These are phyloP conservation scores for Chelonia mydas DNA, from an alignment of 2,797 vertebrate genomes.

Conservation along the genomic window DNA sequence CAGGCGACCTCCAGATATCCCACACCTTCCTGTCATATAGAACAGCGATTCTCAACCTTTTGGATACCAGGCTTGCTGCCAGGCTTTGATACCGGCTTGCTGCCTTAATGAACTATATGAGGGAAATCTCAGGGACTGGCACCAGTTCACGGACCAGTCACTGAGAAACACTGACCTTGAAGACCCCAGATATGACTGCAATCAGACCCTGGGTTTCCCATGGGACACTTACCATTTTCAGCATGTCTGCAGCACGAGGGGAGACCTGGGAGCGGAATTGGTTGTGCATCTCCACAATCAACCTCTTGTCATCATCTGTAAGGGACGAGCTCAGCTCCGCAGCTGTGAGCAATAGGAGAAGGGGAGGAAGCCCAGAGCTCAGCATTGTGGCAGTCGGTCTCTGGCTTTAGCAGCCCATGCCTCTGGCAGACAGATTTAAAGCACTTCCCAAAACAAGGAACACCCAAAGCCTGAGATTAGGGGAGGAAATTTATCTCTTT, in stretches of 20 bases:
- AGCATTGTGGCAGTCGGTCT: constrained; percentile 75
- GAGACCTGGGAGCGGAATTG: constrained; percentile 72
- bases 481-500: constrained; percentile 72
- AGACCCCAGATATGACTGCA: background rate
- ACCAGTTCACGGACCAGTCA: too few relatives aligned
- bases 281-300: constrained; percentile 77
- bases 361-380: constrained; percentile 56
- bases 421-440: constrained; percentile 81
- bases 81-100: too few relatives aligned
- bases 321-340: constrained; percentile 66
- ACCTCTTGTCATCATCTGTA: constrained; percentile 65
- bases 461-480: constrained; percentile 77
- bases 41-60: too few relatives aligned
- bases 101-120: too few relatives aligned
- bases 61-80: too few relatives aligned
- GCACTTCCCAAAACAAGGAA: constrained; percentile 79
- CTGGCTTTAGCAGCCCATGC: constrained; percentile 71
- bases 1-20: background rate
- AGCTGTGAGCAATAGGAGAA: constrained; percentile 59
- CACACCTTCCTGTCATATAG: background rate
- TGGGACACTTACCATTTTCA: constrained; percentile 78
- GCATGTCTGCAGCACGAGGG: constrained; percentile 76
- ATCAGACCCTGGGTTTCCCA: background rate
- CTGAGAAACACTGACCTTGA: background rate
- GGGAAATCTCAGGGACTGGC: too few relatives aligned